These are phyloP conservation scores for Erythrocercus mccallii DNA, from an alignment of 2,113 vertebrate genomes.

Conservation along the genomic window DNA sequence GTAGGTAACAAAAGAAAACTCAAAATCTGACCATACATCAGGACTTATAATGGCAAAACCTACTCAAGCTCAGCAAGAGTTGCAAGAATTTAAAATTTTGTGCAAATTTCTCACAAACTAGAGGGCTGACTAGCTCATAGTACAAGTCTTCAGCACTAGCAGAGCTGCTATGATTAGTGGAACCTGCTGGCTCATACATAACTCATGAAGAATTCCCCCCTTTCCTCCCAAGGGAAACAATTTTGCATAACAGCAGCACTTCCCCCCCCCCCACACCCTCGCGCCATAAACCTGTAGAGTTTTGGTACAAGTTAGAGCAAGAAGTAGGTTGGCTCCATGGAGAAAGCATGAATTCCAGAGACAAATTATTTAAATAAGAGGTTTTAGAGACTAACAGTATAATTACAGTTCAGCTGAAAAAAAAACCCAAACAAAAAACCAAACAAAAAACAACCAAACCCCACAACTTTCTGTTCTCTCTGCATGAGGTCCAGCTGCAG, in stretches of 20 bases:
- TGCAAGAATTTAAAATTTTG: background rate
- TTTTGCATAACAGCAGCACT: slow-evolving; percentile 37
- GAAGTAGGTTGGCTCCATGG: slow-evolving; percentile 25
- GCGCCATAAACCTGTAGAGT: slow-evolving; percentile 4
- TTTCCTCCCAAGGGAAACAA: slow-evolving; percentile 33
- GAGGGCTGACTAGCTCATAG: background rate
- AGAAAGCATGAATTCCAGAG: slow-evolving; percentile 44
- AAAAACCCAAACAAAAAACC: background rate
- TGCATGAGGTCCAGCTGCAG: slow-evolving; percentile 42
- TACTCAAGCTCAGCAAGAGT: background rate
- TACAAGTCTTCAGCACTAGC: background rate
- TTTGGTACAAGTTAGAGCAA: slow-evolving; percentile 41
- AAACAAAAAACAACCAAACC: no score
- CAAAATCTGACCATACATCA: background rate
- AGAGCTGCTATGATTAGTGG: slow-evolving; percentile 11
- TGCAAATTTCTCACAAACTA: slow-evolving; percentile 38
- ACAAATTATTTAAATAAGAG: slow-evolving; percentile 63
- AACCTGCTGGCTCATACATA: slow-evolving; percentile 54
- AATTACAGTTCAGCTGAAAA: slow-evolving; percentile 60
- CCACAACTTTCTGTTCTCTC: slow-evolving; percentile 26
- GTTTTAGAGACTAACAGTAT: slow-evolving; percentile 48
- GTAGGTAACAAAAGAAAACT: background rate
- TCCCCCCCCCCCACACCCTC: accelerated
- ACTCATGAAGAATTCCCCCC: slow-evolving; percentile 46
- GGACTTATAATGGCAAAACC: background rate